phyloP scores from a whole-genome alignment of 1,140 invertebrate genomes.

The Idris sp. region DNA sequence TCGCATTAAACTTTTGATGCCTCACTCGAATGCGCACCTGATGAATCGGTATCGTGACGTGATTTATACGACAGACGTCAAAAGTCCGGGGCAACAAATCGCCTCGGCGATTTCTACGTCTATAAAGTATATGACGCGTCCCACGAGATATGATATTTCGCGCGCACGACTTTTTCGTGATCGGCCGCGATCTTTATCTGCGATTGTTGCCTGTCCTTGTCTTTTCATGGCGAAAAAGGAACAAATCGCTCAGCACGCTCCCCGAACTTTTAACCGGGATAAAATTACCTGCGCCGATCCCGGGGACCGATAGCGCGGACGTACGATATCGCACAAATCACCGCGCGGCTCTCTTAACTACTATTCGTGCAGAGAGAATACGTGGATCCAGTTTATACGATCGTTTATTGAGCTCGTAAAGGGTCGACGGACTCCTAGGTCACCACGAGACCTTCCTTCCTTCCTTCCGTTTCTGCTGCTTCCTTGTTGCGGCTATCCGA shows the following conservation, averaged over 20 bases:
- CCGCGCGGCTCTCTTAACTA: conserved; percentile 67
- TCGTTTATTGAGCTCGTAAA: conserved; percentile 74
- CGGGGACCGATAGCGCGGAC: conserved; percentile 68
- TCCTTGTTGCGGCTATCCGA: conserved; percentile 42
- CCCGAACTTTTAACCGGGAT: conserved; percentile 71
- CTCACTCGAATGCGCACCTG: conserved; percentile 36
- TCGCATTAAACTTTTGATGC: conserved; percentile 51
- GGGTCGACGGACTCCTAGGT: conserved; percentile 68
- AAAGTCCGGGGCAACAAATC: conserved; percentile 28
- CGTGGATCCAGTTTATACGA: conserved; percentile 72
- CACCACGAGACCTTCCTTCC: conserved; percentile 53
- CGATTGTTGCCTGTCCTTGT: conserved; percentile 55
- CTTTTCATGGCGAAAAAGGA: conserved; percentile 58
- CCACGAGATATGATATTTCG: conserved; percentile 60
- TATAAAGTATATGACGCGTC: conserved; percentile 42
- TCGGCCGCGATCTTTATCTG: conserved; percentile 46
- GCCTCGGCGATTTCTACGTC: conserved; percentile 5
- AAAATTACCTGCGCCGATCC: conserved; percentile 74
- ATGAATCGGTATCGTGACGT: conserved; percentile 31
- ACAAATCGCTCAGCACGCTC: conserved; percentile 52
- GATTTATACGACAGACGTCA: conserved; percentile 32
- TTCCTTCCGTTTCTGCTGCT: conserved; percentile 39
- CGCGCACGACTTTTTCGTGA: conserved; percentile 31
- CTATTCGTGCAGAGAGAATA: conserved; percentile 59
- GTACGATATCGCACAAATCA: conserved; percentile 75